Conservation (phyloP, 1,140 invertebrate genomes). For the Wiebesia pumilae region DNA sequence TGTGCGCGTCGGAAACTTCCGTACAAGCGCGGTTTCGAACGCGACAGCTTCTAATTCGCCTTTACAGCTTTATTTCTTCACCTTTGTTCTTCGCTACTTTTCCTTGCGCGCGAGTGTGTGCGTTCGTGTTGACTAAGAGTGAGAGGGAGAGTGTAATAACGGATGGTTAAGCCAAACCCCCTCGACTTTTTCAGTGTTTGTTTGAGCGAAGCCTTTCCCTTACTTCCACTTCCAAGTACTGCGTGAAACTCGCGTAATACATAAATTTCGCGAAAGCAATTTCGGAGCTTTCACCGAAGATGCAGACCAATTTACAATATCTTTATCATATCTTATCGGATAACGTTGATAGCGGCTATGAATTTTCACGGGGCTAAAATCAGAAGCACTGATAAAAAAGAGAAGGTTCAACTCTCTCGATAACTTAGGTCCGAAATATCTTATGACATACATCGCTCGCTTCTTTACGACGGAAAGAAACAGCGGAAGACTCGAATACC, state of each 20-base stretch:
- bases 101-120: background rate
- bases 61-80: conserved; percentile 46
- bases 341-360: background rate
- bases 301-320: background rate
- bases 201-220: background rate
- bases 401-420: background rate
- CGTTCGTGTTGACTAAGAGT: too few species aligned
- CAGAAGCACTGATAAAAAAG: background rate
- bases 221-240: background rate
- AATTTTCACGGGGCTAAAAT: background rate
- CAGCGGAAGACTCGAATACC: background rate
- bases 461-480: background rate
- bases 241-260: background rate
- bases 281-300: background rate
- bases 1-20: background rate
- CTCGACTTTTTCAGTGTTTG: background rate
- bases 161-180: background rate
- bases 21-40: background rate
- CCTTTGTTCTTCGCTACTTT: conserved; percentile 39
- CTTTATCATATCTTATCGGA: background rate
- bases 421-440: background rate
- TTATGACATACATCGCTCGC: background rate
- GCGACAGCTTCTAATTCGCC: conserved; percentile 42
- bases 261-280: background rate
- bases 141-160: background rate